Evolutionary conservation across 2,888 invertebrate species (phyloP), one percentile per base, ranked within the genome.

Genomic region (Heliothis peltigera): DNA sequence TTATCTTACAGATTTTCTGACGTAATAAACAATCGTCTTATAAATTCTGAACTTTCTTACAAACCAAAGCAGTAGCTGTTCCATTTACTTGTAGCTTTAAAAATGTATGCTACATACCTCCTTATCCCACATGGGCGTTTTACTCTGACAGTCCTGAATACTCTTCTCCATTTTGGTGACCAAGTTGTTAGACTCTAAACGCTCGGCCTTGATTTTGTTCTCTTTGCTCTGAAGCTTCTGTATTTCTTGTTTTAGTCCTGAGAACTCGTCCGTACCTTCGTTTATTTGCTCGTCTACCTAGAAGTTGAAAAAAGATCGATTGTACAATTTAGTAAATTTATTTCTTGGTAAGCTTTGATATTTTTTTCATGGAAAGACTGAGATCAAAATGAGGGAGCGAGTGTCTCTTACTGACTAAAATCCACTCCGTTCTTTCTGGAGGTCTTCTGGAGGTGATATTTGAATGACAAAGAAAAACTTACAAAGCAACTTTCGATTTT

Each of bases 181-280:
- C 47, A 97, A 96, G 75, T 97, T 97, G 66, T 97, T 97, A 0
- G 98, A 94, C 81, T 98, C 98, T 0, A 98, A 93, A 48, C 97
- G 96, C 57, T 96, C 94, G 0, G 96, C 95, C 83, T 97, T 97
- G 5, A 97, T 87, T 63, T 96, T 96, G 69, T 96, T 97, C 84
- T 97, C 97, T 60, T 96, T 94, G 25, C 95, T 93, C 28, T 96
- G 96, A 0, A 97, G 89, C 42, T 92, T 94, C 0, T 94, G 90
- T 39, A 97, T 96, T 81, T 97, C 96, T 61, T 96, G 95, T 75
- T 97, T 97, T 0, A 97, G 88, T 35, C 92, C 95, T 0, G 95
- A 85, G 58, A 95, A 96, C 61, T 96, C 96, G 0, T 95, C 95
- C 1, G 96, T 94, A 2, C 95, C 96, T 69, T 96, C 96, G 46